Conservation (phyloP, 2,113 vertebrate species). For the Triplophysa tibetana region DNA sequence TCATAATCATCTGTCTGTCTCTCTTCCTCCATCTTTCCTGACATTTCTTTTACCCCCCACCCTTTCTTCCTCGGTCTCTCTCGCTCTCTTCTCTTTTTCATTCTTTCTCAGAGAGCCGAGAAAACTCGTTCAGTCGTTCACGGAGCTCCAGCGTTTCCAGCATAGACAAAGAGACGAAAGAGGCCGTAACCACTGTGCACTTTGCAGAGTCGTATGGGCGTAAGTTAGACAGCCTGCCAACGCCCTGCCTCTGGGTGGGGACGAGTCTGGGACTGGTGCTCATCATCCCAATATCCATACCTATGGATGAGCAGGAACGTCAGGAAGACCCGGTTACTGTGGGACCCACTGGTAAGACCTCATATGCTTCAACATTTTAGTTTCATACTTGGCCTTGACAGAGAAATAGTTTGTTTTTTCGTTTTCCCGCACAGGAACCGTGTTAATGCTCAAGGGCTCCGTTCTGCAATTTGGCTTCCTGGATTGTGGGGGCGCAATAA, state of each 20-base stretch:
- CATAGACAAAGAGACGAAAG: conserved; percentile 94
- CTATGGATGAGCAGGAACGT: conserved; percentile 85
- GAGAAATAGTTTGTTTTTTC: too few species aligned
- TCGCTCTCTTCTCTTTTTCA: neutral
- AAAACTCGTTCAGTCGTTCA: conserved; percentile 95
- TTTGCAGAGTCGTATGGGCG: conserved; percentile 90
- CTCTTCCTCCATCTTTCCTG: neutral
- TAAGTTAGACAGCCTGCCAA: conserved; percentile 81
- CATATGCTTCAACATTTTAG: neutral
- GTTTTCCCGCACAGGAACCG: conserved; percentile 73
- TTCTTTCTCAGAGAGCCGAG: conserved; percentile 82
- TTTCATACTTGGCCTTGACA: too few species aligned
- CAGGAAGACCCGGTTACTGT: conserved; percentile 84
- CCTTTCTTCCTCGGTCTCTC: neutral
- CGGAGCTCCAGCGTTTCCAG: conserved; percentile 98
- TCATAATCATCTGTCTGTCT: neutral
- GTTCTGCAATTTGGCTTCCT: conserved; percentile 87
- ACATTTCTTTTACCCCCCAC: conserved; percentile 3
- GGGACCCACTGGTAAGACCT: conserved; percentile 85
- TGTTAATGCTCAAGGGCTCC: conserved; percentile 90
- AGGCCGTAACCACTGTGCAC: conserved; percentile 89
- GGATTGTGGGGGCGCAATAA: conserved; percentile 83
- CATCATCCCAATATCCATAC: conserved; percentile 87
- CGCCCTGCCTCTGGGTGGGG: conserved; percentile 93
- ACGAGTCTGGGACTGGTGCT: conserved; percentile 92